Conservation (phyloP, 92 coral and sea anemone genomes). For the Ricordea florida region DNA sequence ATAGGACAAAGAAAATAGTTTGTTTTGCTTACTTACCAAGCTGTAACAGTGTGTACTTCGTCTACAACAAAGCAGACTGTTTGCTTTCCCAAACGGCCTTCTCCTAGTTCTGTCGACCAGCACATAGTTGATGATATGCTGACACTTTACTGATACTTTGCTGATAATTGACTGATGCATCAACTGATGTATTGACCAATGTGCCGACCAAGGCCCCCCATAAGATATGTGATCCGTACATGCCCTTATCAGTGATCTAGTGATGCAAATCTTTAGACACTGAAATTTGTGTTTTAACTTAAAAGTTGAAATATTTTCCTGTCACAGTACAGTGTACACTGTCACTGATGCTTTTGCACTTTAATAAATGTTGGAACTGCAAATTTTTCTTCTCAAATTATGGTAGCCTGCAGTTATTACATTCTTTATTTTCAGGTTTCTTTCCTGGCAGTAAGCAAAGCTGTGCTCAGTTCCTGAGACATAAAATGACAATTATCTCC, state of each 20-base stretch:
- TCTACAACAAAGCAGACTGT: neutral
- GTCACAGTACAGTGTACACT: no score
- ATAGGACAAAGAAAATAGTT: no score
- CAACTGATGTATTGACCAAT: no score
- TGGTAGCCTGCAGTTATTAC: neutral
- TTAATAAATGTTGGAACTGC: neutral
- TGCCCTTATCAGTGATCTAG: no score
- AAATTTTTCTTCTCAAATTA: neutral
- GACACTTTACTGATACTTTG: no score
- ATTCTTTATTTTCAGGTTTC: constrained; percentile 61
- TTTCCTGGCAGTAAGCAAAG: constrained; percentile 90
- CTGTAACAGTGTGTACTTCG: neutral
- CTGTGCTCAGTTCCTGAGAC: constrained; percentile 89
- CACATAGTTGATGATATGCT: no score
- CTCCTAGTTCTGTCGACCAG: neutral
- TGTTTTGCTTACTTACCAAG: constrained; percentile 2
- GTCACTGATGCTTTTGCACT: neutral
- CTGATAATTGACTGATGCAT: no score
- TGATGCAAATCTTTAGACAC: no score
- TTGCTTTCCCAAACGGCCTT: neutral
- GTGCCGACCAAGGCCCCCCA: no score
- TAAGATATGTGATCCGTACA: no score
- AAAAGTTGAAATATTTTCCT: no score
- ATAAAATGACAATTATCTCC: constrained; percentile 95
- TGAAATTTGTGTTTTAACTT: no score